Evolutionary conservation across 2,113 vertebrate species (phyloP).

Genomic region (Catharus fuscescens): DNA sequence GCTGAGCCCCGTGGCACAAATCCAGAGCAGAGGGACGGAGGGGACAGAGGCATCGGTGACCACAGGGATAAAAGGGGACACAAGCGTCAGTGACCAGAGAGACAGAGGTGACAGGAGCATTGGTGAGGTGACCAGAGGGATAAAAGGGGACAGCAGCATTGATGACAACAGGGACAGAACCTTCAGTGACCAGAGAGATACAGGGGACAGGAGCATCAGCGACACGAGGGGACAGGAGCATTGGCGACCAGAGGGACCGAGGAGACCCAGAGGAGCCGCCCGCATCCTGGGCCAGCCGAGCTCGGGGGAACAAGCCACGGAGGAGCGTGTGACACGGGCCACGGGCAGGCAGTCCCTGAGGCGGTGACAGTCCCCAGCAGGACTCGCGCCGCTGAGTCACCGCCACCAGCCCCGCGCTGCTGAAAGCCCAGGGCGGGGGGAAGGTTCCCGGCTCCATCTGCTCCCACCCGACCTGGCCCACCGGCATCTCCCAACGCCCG

Average conservation of each 20-base stretch:
- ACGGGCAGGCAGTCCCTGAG: background rate
- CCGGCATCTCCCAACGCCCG: constrained; percentile 20
- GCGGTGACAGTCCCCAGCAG: background rate
- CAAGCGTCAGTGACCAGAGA: background rate
- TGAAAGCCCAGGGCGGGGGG: background rate
- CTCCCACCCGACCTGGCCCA: constrained; percentile 2
- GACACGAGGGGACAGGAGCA: background rate
- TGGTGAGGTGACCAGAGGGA: background rate
- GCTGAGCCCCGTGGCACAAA: background rate
- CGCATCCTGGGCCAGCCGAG: background rate
- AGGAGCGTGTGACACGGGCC: background rate
- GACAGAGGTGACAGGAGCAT: background rate
- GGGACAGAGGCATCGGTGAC: background rate
- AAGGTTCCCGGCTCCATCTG: background rate
- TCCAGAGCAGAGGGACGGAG: background rate
- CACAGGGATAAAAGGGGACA: background rate
- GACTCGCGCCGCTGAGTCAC: constrained; percentile 32
- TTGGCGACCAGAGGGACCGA: background rate
- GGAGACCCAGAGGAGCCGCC: background rate
- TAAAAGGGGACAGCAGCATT: background rate
- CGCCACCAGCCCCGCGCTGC: background rate
- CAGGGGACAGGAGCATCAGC: background rate
- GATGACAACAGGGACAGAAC: background rate
- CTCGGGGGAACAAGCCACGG: background rate
- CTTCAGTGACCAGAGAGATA: background rate